Evolutionary conservation across 1,140 invertebrate genomes (phyloP).

Genomic region (Pemphigus obesinymphae): DNA sequence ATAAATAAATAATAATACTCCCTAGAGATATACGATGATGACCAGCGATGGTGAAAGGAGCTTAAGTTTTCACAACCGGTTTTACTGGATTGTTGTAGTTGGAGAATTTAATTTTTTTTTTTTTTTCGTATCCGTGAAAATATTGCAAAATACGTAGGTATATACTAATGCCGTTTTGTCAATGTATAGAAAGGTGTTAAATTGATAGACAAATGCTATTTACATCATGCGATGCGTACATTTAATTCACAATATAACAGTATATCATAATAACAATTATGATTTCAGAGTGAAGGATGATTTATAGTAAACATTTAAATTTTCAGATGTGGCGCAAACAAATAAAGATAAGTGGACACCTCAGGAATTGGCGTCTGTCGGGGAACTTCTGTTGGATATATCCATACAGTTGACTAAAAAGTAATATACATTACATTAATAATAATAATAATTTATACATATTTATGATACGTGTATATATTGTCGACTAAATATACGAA

Average conservation of each 20-base stretch:
- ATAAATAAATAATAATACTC: not conserved
- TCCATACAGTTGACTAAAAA: conserved; percentile 76
- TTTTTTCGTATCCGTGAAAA: not conserved
- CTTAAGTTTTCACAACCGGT: conserved; percentile 30
- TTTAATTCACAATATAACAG: not conserved
- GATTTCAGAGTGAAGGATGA: not conserved
- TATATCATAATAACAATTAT: not conserved
- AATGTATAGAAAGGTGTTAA: not conserved
- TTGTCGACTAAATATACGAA: not conserved
- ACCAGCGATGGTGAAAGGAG: conserved; percentile 2
- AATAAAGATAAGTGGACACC: conserved; percentile 60
- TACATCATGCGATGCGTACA: not conserved
- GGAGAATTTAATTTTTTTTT: not conserved
- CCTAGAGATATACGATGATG: not conserved
- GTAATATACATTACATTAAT: too few relatives aligned
- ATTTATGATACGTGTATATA: not conserved
- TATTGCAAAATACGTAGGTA: not conserved
- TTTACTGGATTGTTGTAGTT: not conserved
- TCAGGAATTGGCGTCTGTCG: conserved; percentile 75
- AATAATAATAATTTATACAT: too few relatives aligned
- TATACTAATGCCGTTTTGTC: too few relatives aligned
- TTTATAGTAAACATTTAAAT: not conserved
- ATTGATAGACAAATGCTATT: not conserved
- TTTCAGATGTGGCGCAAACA: conserved; percentile 37
- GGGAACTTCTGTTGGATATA: conserved; percentile 78